Conservation (phyloP, 2,888 invertebrate genomes). For the Drosophila rubida region DNA sequence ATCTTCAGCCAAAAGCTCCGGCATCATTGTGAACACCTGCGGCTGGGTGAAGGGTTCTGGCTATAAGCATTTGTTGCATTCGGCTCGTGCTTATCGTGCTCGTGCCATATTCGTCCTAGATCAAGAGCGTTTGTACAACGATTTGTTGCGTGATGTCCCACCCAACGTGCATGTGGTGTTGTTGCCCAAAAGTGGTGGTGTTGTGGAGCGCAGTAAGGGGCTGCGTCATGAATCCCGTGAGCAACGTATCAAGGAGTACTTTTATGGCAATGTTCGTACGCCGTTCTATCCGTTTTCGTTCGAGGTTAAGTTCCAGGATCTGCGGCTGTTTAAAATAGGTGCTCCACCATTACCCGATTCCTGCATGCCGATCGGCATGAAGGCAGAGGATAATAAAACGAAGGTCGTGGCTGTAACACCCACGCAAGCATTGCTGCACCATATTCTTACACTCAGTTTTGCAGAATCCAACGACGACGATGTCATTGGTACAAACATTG, state of each 20-base stretch:
- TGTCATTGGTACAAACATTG: slow-evolving; percentile 93
- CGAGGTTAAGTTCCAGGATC: slow-evolving; percentile 95
- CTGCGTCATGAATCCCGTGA: slow-evolving; percentile 91
- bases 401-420: slow-evolving; percentile 94
- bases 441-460: slow-evolving; percentile 95
- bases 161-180: slow-evolving; percentile 96
- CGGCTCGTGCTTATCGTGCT: slow-evolving; percentile 97
- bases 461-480: slow-evolving; percentile 93
- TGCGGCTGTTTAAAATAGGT: slow-evolving; percentile 97
- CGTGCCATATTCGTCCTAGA: slow-evolving; percentile 97
- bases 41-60: slow-evolving; percentile 98
- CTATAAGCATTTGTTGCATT: slow-evolving; percentile 93
- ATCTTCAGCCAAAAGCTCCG: slow-evolving; percentile 90
- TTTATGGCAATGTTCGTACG: slow-evolving; percentile 92
- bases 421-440: slow-evolving; percentile 92
- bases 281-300: slow-evolving; percentile 97
- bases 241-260: slow-evolving; percentile 94
- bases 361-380: slow-evolving; percentile 98
- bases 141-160: slow-evolving; percentile 96
- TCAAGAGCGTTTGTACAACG: slow-evolving; percentile 97
- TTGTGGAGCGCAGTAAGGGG: slow-evolving; percentile 92
- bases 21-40: slow-evolving; percentile 98
- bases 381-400: slow-evolving; percentile 94
- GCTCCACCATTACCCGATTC: slow-evolving; percentile 97
- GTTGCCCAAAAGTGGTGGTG: slow-evolving; percentile 98